Percentiles rank a stretch among this genome's conserved stretches.
Evolutionary conservation across 2,113 vertebrate species (phyloP).

Genomic region (Xiphophorus hellerii): DNA sequence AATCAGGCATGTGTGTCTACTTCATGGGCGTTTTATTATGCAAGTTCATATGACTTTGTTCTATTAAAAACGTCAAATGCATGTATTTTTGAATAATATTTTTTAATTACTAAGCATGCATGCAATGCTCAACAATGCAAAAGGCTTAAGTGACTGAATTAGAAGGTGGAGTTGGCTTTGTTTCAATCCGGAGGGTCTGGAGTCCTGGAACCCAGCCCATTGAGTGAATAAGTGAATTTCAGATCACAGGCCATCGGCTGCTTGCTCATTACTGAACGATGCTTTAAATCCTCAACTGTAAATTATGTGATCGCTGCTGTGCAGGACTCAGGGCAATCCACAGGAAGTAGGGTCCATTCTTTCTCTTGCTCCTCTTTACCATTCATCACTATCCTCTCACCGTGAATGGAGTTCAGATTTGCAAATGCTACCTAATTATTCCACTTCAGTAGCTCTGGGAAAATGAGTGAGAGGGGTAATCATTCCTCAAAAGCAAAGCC

Average conservation of each 20-base stretch:
- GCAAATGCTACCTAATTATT: constrained; percentile 46
- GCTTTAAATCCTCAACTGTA: constrained; percentile 53
- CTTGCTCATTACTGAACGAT: constrained; percentile 47
- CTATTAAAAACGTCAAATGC: not conserved
- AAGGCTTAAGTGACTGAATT: constrained; percentile 1
- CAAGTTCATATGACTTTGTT: not conserved
- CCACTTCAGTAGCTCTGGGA: constrained; percentile 34
- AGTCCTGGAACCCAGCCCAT: constrained; percentile 45
- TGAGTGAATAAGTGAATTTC: constrained; percentile 38
- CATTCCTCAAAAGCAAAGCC: constrained; percentile 53
- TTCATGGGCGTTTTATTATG: not conserved
- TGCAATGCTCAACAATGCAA: not conserved
- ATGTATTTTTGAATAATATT: not conserved
- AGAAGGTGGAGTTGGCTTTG: constrained; percentile 16
- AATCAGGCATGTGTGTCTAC: not conserved
- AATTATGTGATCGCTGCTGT: constrained; percentile 55
- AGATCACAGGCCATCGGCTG: constrained; percentile 45
- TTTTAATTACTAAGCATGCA: not conserved
- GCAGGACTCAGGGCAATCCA: constrained; percentile 20
- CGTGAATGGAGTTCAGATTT: constrained; percentile 18
- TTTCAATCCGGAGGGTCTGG: constrained; percentile 1
- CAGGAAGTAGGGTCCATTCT: constrained; percentile 29
- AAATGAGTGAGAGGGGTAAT: constrained; percentile 3
- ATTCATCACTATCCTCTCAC: constrained; percentile 3
- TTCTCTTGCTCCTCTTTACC: constrained; percentile 2